These are phyloP conservation scores for Drosophila colorata DNA, from an alignment of 2,888 invertebrate species.

Conservation along the genomic window DNA sequence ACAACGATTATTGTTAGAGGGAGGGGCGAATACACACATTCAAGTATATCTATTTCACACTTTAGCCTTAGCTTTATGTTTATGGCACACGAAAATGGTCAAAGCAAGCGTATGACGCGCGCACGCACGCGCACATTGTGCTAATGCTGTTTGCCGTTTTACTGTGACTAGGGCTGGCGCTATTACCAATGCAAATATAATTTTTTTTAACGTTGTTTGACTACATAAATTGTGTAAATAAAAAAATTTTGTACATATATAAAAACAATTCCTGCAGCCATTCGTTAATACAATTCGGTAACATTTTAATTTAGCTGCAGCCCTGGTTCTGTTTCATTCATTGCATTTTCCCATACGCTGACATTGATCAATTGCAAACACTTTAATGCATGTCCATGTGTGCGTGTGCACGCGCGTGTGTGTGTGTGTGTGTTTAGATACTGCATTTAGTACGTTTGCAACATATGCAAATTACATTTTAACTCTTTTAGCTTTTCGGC, in stretches of 20 bases:
- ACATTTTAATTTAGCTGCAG: too few species aligned
- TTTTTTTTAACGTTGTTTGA: slow-evolving; percentile 1
- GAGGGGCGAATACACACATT: background rate
- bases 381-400: slow-evolving; percentile 22
- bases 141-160: slow-evolving; percentile 4
- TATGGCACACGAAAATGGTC: slow-evolving; percentile 57
- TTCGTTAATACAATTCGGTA: too few species aligned
- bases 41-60: slow-evolving; percentile 20
- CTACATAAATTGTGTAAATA: slow-evolving; percentile 8
- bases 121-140: slow-evolving; percentile 59
- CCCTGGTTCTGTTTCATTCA: slow-evolving; percentile 52
- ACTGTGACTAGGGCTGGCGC: slow-evolving; percentile 27
- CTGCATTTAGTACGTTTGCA: slow-evolving; percentile 46
- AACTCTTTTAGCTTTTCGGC: slow-evolving; percentile 33
- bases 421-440: slow-evolving; percentile 19
- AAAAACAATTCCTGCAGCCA: too few species aligned
- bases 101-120: slow-evolving; percentile 45
- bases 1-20: background rate
- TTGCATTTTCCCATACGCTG: slow-evolving; percentile 57
- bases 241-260: slow-evolving; percentile 1
- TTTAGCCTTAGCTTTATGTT: slow-evolving; percentile 30
- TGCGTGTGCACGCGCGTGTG: slow-evolving; percentile 9
- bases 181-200: background rate
- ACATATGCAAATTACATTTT: slow-evolving; percentile 59
- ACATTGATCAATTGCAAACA: slow-evolving; percentile 62